A percentile compares a stretch with the other conserved stretches of the same genome.
Conservation (phyloP, 2,113 vertebrate species). For the Alces alces region DNA sequence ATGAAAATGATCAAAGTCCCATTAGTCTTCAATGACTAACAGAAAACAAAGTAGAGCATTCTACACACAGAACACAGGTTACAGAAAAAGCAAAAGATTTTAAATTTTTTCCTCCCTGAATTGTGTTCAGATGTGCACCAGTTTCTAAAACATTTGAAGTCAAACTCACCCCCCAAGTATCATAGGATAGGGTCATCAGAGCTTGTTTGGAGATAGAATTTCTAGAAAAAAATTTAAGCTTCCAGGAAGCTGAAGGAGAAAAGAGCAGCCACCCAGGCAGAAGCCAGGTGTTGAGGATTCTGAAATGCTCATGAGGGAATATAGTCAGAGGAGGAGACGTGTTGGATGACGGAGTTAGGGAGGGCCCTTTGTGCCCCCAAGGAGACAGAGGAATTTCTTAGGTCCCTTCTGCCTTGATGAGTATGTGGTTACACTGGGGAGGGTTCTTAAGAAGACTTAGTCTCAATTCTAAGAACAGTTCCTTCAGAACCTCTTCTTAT, state of each 20-base stretch:
- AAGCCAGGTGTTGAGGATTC: background rate
- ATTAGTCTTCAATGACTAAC: slow-evolving; percentile 33
- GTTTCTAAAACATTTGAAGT: background rate
- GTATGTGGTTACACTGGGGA: background rate
- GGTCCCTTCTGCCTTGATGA: background rate
- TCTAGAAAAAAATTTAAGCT: slow-evolving; percentile 27
- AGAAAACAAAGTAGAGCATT: slow-evolving; percentile 39
- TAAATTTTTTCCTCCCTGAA: background rate
- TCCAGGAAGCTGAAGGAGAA: background rate
- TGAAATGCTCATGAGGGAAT: background rate
- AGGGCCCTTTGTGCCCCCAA: background rate
- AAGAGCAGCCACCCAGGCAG: background rate
- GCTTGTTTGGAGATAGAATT: slow-evolving; percentile 14
- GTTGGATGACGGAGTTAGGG: background rate
- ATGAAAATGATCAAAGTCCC: slow-evolving; percentile 47
- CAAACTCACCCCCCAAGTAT: background rate
- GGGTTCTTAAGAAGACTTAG: background rate
- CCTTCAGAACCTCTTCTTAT: background rate
- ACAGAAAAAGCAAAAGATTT: slow-evolving; percentile 36
- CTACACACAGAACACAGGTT: background rate
- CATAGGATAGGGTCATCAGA: background rate
- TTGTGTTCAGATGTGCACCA: background rate
- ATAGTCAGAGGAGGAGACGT: background rate
- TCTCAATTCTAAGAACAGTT: background rate
- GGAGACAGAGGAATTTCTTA: background rate